Evolutionary conservation across 2,888 invertebrate species (phyloP).

Genomic region (Congeria kusceri): DNA sequence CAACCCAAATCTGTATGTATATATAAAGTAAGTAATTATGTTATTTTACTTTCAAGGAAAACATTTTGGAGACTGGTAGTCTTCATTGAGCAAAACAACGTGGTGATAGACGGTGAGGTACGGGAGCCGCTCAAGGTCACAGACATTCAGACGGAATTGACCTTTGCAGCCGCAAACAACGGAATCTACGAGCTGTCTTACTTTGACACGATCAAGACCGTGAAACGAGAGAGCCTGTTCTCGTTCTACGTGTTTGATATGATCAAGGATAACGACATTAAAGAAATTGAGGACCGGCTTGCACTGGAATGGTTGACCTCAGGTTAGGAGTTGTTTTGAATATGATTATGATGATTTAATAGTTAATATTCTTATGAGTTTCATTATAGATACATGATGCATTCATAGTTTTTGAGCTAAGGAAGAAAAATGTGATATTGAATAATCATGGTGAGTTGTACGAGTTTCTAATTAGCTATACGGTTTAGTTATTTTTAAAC

Average conservation of each 20-base stretch:
- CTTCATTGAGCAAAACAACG: slow-evolving; percentile 57
- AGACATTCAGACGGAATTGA: slow-evolving; percentile 24
- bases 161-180: slow-evolving; percentile 48
- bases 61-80: slow-evolving; percentile 59
- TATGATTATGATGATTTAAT: too few species aligned
- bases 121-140: slow-evolving; percentile 37
- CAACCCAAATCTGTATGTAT: too few species aligned
- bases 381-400: too few species aligned
- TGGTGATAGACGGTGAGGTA: slow-evolving; percentile 48
- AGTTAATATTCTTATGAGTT: too few species aligned
- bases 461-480: too few species aligned
- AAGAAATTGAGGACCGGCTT: slow-evolving; percentile 26
- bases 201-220: slow-evolving; percentile 19
- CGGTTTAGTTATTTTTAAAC: too few species aligned
- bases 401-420: too few species aligned
- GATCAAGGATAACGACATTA: slow-evolving; percentile 52
- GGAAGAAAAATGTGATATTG: too few species aligned
- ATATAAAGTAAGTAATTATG: too few species aligned
- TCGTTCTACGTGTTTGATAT: slow-evolving; percentile 41
- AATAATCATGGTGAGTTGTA: too few species aligned
- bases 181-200: slow-evolving; percentile 36
- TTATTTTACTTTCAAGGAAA: too few species aligned
- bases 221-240: slow-evolving; percentile 54
- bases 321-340: slow-evolving; percentile 29
- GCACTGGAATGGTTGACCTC: slow-evolving; percentile 34